A percentile compares a stretch with the other conserved stretches of the same genome.
Conservation (phyloP, 2,797 vertebrate genomes). For the Lates japonicus region DNA sequence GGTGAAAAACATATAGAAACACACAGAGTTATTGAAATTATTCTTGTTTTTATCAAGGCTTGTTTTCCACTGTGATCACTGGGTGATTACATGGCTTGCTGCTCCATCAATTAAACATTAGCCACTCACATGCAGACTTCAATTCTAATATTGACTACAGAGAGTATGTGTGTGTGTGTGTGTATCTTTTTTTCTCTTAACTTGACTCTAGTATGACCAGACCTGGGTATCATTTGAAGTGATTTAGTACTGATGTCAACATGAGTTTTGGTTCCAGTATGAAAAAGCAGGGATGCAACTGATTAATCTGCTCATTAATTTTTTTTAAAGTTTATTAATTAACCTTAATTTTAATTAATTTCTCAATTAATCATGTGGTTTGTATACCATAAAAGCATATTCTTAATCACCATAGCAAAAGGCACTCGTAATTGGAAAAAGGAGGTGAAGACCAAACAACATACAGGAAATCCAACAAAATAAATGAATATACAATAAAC, state of each 20-base stretch:
- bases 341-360: no score
- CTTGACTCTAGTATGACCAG: neutral
- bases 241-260: neutral
- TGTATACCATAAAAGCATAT: neutral
- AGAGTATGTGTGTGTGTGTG: constrained; percentile 15
- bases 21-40: constrained; percentile 44
- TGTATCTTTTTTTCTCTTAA: neutral
- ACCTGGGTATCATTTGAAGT: neutral
- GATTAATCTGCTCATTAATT: neutral
- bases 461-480: constrained; percentile 7
- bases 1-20: constrained; percentile 13
- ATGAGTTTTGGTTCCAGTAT: neutral
- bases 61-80: constrained; percentile 68
- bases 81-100: constrained; percentile 68
- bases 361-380: no score
- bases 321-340: no score
- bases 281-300: neutral
- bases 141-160: constrained; percentile 52
- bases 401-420: neutral
- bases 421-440: neutral
- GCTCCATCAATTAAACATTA: constrained; percentile 77
- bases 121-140: constrained; percentile 38
- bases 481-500: constrained; percentile 26
- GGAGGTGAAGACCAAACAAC: neutral
- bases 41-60: constrained; percentile 56